Percentiles rank a stretch among this genome's conserved stretches.
Evolutionary conservation across 2,888 invertebrate species (phyloP).

Genomic region (Rhagophthalmus giganteus): DNA sequence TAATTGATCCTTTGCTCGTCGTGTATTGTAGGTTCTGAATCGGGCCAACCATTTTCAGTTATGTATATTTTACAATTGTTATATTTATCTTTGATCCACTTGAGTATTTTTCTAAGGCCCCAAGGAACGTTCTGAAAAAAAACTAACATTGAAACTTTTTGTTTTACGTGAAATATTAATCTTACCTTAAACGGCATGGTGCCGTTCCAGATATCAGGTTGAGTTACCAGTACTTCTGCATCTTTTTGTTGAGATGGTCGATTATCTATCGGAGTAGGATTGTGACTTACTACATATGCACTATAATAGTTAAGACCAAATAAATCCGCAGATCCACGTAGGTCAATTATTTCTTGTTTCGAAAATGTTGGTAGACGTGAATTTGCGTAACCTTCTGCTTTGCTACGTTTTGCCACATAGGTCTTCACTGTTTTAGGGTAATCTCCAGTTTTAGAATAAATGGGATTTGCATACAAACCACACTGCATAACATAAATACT

Average conservation of each 20-base stretch:
- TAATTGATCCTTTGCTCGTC: slow-evolving; percentile 4
- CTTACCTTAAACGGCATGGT: background rate
- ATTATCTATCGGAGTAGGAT: background rate
- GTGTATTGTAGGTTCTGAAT: background rate
- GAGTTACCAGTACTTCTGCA: background rate
- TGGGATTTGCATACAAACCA: slow-evolving; percentile 45
- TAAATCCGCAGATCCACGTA: slow-evolving; percentile 69
- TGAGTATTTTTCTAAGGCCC: slow-evolving; percentile 61
- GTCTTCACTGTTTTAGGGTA: slow-evolving; percentile 68
- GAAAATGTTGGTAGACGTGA: slow-evolving; percentile 68
- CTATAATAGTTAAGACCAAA: slow-evolving; percentile 74
- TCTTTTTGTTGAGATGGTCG: background rate
- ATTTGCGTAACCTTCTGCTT: slow-evolving; percentile 60
- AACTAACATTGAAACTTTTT: background rate
- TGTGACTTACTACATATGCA: background rate
- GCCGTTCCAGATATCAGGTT: background rate
- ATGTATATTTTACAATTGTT: slow-evolving; percentile 52
- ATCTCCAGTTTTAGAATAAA: slow-evolving; percentile 64
- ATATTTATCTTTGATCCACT: slow-evolving; percentile 51
- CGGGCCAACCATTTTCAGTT: slow-evolving; percentile 21
- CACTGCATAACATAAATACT: too few species aligned
- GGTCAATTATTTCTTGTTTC: slow-evolving; percentile 60
- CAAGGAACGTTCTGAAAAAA: slow-evolving; percentile 55
- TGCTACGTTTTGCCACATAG: slow-evolving; percentile 61
- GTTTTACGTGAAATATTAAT: too few species aligned